A percentile compares a stretch with the other conserved stretches of the same genome.
phyloP scores from a whole-genome alignment of 2,797 vertebrate species.

The Numenius phaeopus region DNA sequence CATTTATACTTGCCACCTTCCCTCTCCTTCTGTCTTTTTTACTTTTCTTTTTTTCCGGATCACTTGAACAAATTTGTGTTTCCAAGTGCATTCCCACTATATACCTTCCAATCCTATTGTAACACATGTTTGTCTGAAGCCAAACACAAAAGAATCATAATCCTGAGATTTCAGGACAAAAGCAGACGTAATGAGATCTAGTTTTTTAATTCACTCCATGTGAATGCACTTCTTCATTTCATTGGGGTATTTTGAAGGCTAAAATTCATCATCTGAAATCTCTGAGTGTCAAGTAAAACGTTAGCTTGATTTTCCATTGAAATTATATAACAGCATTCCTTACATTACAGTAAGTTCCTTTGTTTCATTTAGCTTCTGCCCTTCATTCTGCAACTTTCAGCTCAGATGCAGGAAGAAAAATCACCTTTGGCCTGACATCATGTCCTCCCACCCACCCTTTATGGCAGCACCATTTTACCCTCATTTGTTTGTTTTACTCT shows the following conservation, averaged over 20 bases:
- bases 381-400: not conserved
- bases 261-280: not conserved
- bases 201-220: not conserved
- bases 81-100: not conserved
- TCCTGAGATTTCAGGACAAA: not conserved
- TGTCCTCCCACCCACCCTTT: not conserved
- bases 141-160: not conserved
- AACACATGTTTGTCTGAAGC: fast-evolving
- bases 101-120: not conserved
- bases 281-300: not conserved
- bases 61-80: not conserved
- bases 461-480: not conserved
- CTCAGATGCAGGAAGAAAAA: not conserved
- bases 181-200: not conserved
- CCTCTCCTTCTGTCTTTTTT: not conserved
- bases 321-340: not conserved
- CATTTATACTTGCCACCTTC: not conserved
- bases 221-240: not conserved
- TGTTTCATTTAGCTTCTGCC: not conserved
- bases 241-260: not conserved
- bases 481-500: not conserved
- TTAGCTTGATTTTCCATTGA: not conserved
- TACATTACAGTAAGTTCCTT: not conserved
- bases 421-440: not conserved
- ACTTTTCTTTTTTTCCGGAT: not conserved